Percentiles rank a stretch among this genome's conserved stretches.
Evolutionary conservation across 2,888 invertebrate species (phyloP).

Genomic region (Sinhomidia bicolor): DNA sequence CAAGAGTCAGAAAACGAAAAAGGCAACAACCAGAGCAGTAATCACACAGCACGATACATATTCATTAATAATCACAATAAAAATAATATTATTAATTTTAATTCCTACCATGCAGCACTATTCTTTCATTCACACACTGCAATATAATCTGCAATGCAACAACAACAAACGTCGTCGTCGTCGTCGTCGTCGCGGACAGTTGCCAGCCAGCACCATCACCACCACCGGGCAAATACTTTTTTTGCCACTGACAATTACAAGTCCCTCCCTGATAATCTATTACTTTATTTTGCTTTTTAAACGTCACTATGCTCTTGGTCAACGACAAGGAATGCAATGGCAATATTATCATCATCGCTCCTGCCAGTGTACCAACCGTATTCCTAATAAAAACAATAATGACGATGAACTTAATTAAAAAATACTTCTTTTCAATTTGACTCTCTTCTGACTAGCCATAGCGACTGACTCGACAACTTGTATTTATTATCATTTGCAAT

Average conservation of each 20-base stretch:
- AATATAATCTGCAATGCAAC: neutral
- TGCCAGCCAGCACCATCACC: neutral
- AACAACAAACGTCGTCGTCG: neutral
- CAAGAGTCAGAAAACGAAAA: neutral
- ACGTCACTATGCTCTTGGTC: neutral
- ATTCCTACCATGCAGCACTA: neutral
- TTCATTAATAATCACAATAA: slow-evolving; percentile 45
- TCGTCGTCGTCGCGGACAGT: neutral
- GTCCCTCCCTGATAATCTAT: slow-evolving; percentile 49
- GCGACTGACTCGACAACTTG: neutral
- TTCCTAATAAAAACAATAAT: neutral
- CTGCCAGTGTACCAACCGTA: neutral
- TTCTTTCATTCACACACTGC: neutral
- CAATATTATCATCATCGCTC: neutral
- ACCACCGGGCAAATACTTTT: slow-evolving; percentile 20
- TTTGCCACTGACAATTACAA: slow-evolving; percentile 20
- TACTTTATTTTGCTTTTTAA: slow-evolving; percentile 18
- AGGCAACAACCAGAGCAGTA: slow-evolving; percentile 45
- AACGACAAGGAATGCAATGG: neutral
- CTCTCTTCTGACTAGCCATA: slow-evolving; percentile 24
- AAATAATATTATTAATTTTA: slow-evolving; percentile 37
- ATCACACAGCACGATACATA: slow-evolving; percentile 39
- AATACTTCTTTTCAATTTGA: slow-evolving; percentile 51
- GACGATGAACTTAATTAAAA: slow-evolving; percentile 61
- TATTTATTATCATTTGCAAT: neutral